Percentiles rank a stretch among this genome's conserved stretches.
These are phyloP conservation scores for Diadromus collaris DNA, from an alignment of 2,888 invertebrate species.

Conservation along the genomic window DNA sequence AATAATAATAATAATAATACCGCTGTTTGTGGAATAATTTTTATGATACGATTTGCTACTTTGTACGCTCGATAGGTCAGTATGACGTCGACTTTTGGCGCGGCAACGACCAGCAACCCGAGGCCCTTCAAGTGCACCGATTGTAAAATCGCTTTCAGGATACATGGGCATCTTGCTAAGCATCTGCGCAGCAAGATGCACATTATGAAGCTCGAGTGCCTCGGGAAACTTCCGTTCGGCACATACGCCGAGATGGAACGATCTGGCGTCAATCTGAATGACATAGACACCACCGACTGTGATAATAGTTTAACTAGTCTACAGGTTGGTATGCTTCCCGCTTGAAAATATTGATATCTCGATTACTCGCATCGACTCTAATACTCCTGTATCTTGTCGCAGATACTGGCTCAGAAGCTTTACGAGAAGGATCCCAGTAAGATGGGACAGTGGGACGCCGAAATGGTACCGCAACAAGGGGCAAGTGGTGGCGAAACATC, in stretches of 20 bases:
- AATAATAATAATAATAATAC: neutral
- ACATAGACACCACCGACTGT: conserved; percentile 98
- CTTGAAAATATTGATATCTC: neutral
- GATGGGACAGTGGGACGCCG: conserved; percentile 85
- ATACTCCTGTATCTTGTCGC: conserved; percentile 68
- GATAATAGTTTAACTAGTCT: conserved; percentile 96
- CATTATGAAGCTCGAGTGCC: conserved; percentile 95
- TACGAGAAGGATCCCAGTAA: conserved; percentile 91
- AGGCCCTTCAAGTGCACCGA: conserved; percentile 98
- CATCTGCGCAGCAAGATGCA: conserved; percentile 98
- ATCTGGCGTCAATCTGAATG: conserved; percentile 93
- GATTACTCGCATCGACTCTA: conserved; percentile 2
- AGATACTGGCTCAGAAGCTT: conserved; percentile 90
- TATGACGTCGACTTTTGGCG: conserved; percentile 92
- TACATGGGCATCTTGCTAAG: conserved; percentile 98
- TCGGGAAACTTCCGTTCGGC: conserved; percentile 96
- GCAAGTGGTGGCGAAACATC: conserved; percentile 81
- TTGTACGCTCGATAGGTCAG: conserved; percentile 80
- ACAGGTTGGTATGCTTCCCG: conserved; percentile 80
- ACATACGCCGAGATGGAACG: conserved; percentile 97
- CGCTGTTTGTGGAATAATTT: neutral
- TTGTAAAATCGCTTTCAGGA: conserved; percentile 97
- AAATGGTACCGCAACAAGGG: conserved; percentile 75
- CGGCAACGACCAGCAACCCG: conserved; percentile 93
- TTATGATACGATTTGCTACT: neutral